Conservation (phyloP, 2,888 invertebrate species). For the Zygogramma bicolorata region DNA sequence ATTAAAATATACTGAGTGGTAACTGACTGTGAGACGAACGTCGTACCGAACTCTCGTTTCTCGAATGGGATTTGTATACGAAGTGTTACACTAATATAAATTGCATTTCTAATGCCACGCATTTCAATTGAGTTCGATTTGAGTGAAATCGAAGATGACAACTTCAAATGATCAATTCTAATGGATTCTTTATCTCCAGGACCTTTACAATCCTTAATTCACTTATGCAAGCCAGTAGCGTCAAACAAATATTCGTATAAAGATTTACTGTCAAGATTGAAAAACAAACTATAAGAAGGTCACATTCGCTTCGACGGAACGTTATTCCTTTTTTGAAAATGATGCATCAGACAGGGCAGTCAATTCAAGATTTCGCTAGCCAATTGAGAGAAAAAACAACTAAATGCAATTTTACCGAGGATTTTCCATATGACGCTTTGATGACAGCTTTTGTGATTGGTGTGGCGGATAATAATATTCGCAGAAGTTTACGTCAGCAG, state of each 20-base stretch:
- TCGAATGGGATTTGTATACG: too few species aligned
- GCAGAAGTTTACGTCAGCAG: too few species aligned
- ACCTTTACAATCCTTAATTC: not conserved
- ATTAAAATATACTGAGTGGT: too few species aligned
- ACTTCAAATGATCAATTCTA: too few species aligned
- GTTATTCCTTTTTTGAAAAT: not conserved
- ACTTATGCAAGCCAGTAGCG: not conserved
- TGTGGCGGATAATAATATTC: too few species aligned
- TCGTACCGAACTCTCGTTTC: too few species aligned
- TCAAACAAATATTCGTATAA: not conserved
- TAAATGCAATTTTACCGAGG: not conserved
- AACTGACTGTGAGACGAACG: too few species aligned
- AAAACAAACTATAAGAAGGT: not conserved
- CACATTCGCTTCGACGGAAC: too few species aligned
- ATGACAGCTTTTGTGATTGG: not conserved
- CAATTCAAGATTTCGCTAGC: not conserved
- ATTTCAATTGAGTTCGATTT: not conserved
- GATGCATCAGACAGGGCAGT: not conserved
- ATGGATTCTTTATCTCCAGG: too few species aligned
- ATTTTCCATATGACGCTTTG: not conserved
- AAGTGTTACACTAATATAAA: too few species aligned
- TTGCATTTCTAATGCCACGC: too few species aligned
- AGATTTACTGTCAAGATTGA: not conserved
- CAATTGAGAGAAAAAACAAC: not conserved
- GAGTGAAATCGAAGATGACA: too few species aligned